phyloP scores from a whole-genome alignment of 2,113 vertebrate species.

The Brienomyrus brachyistius region DNA sequence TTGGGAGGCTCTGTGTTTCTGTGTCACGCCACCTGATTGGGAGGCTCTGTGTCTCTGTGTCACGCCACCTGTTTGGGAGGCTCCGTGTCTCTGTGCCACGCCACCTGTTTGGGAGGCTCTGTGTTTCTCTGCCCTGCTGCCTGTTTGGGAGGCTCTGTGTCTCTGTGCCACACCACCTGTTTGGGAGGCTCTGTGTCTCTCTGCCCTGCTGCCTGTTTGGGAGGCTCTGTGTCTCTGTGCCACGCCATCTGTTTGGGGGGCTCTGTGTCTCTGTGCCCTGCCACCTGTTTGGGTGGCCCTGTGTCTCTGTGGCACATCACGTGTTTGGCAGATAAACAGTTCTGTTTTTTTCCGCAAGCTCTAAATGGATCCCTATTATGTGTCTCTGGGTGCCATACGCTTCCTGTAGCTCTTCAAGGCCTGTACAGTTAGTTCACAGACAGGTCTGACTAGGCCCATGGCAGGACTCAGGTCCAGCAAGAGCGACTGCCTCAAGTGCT shows the following conservation, averaged over 20 bases:
- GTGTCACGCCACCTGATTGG: slow-evolving; percentile 24
- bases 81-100: slow-evolving; percentile 17
- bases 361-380: slow-evolving; percentile 21
- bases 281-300: too few species aligned
- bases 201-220: neutral
- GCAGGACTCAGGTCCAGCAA: slow-evolving; percentile 21
- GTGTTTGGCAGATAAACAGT: too few species aligned
- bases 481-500: slow-evolving; percentile 24
- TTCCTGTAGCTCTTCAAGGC: slow-evolving; percentile 28
- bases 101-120: slow-evolving; percentile 32
- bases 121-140: slow-evolving; percentile 8
- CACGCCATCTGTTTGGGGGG: too few species aligned
- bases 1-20: neutral
- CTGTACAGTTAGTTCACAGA: slow-evolving; percentile 27
- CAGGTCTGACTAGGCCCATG: slow-evolving; percentile 27
- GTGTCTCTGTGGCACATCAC: too few species aligned
- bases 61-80: slow-evolving; percentile 31
- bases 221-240: too few species aligned
- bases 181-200: neutral
- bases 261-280: too few species aligned
- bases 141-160: slow-evolving; percentile 33
- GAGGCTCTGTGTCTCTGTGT: slow-evolving; percentile 19
- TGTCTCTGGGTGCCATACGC: slow-evolving; percentile 22
- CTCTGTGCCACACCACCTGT: neutral
- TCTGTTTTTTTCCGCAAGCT: too few species aligned